Percentiles rank a stretch among this genome's conserved stretches.
These are phyloP conservation scores for Sandelia bainsii DNA, from an alignment of 2,797 vertebrate species.

Conservation along the genomic window DNA sequence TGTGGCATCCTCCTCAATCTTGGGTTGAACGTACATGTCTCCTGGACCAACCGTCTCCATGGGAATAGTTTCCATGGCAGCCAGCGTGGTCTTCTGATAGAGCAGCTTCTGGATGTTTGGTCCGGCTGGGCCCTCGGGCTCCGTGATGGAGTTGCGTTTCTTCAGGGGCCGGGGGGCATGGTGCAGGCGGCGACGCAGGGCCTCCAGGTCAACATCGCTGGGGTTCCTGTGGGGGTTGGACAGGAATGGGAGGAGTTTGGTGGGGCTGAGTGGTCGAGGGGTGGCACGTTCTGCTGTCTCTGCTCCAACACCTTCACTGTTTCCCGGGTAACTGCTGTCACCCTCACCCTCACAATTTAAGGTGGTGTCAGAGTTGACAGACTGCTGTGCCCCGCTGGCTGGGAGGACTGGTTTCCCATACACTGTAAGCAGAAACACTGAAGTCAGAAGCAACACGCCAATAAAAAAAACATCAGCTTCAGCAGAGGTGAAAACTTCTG, in stretches of 20 bases:
- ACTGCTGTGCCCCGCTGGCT: slow-evolving; percentile 62
- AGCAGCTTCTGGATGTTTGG: slow-evolving; percentile 96
- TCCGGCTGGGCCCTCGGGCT: slow-evolving; percentile 92
- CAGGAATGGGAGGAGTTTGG: slow-evolving; percentile 94
- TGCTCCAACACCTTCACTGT: slow-evolving; percentile 2
- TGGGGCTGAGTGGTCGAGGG: slow-evolving; percentile 95
- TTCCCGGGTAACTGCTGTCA: slow-evolving; percentile 30
- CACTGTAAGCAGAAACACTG: slow-evolving; percentile 75
- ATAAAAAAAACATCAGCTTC: not conserved
- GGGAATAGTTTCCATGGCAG: slow-evolving; percentile 92
- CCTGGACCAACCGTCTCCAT: slow-evolving; percentile 40
- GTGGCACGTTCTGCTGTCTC: slow-evolving; percentile 54
- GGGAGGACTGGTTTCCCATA: slow-evolving; percentile 93
- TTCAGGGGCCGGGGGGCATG: slow-evolving; percentile 93
- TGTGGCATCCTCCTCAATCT: slow-evolving; percentile 13
- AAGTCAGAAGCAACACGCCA: not conserved
- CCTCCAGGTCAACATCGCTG: slow-evolving; percentile 91
- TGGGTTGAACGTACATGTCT: slow-evolving; percentile 53
- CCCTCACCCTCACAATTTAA: slow-evolving; percentile 73
- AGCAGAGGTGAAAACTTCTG: not conserved
- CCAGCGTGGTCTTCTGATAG: slow-evolving; percentile 95
- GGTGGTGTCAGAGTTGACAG: slow-evolving; percentile 54
- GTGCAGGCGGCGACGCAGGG: slow-evolving; percentile 90
- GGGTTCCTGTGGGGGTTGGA: slow-evolving; percentile 88
- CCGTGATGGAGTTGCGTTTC: slow-evolving; percentile 95